phyloP scores from a whole-genome alignment of 2,797 vertebrate genomes.

The Enteromius radiatus region DNA sequence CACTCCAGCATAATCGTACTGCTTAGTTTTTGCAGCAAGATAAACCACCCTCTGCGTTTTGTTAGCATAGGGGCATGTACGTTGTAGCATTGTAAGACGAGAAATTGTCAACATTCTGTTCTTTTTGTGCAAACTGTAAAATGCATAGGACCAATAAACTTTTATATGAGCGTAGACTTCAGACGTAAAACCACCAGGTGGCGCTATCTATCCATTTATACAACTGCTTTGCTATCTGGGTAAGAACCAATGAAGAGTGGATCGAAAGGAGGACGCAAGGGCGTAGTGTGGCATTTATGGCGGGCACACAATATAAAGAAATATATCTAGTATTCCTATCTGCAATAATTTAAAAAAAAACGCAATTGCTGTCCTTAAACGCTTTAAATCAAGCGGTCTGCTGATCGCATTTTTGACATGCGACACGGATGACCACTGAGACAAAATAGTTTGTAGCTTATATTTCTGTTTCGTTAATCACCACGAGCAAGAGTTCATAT shows the following conservation, averaged over 20 bases:
- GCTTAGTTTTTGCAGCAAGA: neutral
- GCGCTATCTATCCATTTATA: neutral
- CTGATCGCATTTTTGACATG: neutral
- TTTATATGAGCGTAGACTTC: slow-evolving; percentile 2
- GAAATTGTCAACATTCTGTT: slow-evolving; percentile 68
- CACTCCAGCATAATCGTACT: neutral
- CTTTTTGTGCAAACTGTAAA: slow-evolving; percentile 65
- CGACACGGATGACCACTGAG: no score
- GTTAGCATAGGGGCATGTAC: slow-evolving; percentile 25
- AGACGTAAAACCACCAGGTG: neutral
- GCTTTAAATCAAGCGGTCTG: neutral
- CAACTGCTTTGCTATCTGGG: neutral
- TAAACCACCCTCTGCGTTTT: neutral
- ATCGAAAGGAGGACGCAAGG: neutral
- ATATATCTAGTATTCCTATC: neutral
- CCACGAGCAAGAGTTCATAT: neutral
- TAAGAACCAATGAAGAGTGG: neutral
- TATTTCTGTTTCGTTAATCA: neutral
- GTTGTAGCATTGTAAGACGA: slow-evolving; percentile 56
- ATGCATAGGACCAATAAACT: slow-evolving; percentile 69
- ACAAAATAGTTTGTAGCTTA: neutral
- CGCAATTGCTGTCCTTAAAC: neutral
- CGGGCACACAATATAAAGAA: neutral
- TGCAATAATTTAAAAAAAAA: neutral
- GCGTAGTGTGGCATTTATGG: neutral